Evolutionary conservation across 2,113 vertebrate species (phyloP), one percentile per base, ranked within the genome.

Genomic region (Alouatta palliata): DNA sequence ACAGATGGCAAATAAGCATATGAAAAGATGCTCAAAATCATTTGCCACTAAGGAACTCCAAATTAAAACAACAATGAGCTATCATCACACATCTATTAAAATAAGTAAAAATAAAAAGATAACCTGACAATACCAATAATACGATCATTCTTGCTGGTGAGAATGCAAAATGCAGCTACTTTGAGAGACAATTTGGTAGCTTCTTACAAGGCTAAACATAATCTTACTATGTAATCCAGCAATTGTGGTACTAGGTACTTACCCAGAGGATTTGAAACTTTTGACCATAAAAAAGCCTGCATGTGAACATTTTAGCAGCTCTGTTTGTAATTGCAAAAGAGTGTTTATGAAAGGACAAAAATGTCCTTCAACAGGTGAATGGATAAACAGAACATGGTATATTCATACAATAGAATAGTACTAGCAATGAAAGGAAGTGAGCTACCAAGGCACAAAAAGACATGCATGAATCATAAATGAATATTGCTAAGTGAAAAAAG

Each of bases 381-480:
- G 27, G 19, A 32, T 14, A 54, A 40, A 11, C 19, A 40, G 27
- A 23, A 54, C 5, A 4, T 3, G 35, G 64, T 7, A 1, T 11
- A 21, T 19, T 25, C 5, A 13, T 32, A 4, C 19, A 35, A 5
- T 6, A 37, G n/a, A 25, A 14, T 16, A 21, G 10, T 23, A 0
- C 9, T 4, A 14, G 19, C 27, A 16, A 11, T 25, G 61, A 54
- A 13, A 23, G 27, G n/a, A 45, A 56, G 43, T 4, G 19, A 19
- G 12, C 19, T 11, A 3, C 1, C 2, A 3, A 54, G 61, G 45
- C 10, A 4, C 30, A 17, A 5, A 32, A 13, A 43, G 40, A 64
- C 6, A 37, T 2, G 10, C 40, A 8, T 40, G 45, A 5, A 13
- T 64, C 16, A 6, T 20, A 90, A 49, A 37, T 14, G n/a, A n/a